Evolutionary conservation across 2,113 vertebrate species (phyloP).

Genomic region (Cromileptes altivelis): DNA sequence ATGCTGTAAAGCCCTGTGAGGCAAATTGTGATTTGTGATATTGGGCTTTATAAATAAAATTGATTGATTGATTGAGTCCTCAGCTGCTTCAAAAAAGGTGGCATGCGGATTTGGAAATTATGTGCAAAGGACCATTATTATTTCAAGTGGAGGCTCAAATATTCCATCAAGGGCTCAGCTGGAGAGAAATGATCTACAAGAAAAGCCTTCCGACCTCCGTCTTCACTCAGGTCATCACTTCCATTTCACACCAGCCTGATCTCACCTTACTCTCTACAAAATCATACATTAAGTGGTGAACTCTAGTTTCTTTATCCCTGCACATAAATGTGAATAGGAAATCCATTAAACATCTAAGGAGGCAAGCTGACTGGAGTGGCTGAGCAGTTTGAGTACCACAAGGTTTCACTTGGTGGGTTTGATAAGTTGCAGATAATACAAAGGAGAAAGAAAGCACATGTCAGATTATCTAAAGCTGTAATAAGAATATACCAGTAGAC

Average conservation of each 20-base stretch:
- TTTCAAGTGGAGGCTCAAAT: constrained; percentile 51
- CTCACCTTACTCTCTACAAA: background rate
- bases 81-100: background rate
- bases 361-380: background rate
- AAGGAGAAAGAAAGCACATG: background rate
- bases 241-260: background rate
- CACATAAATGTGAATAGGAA: constrained; percentile 8
- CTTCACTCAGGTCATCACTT: constrained; percentile 7
- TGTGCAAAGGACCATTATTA: constrained; percentile 55
- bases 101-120: constrained; percentile 46
- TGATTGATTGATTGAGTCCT: too few relatives aligned
- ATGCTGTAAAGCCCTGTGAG: too few relatives aligned
- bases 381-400: background rate
- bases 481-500: background rate
- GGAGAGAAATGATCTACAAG: constrained; percentile 32
- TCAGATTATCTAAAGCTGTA: background rate
- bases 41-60: too few relatives aligned
- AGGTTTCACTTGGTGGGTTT: background rate
- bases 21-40: too few relatives aligned
- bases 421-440: background rate
- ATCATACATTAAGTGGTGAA: background rate
- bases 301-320: background rate
- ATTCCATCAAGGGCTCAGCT: constrained; percentile 61
- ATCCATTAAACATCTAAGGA: constrained; percentile 1
- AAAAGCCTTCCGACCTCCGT: background rate